A percentile compares a stretch with the other conserved stretches of the same genome.
Evolutionary conservation across 2,113 vertebrate genomes (phyloP).

Genomic region (Phrynocephalus versicolor): DNA sequence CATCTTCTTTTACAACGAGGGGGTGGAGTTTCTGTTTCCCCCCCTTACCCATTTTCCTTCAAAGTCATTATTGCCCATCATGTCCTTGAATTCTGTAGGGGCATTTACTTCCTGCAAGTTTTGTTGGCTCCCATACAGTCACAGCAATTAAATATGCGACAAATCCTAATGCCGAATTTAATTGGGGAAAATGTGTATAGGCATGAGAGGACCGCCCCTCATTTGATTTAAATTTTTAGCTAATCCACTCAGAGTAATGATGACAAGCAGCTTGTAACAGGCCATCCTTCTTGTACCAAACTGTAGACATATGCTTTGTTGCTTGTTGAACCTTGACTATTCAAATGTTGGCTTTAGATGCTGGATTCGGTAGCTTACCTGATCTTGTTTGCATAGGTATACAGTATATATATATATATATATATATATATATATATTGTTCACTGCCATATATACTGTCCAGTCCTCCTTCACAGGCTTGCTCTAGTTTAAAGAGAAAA

Average conservation of each 20-base stretch:
- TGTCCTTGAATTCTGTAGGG: conserved; percentile 16
- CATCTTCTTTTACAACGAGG: background rate
- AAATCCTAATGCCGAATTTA: conserved; percentile 12
- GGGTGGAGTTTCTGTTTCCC: background rate
- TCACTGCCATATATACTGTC: too few relatives aligned
- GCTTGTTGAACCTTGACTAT: background rate
- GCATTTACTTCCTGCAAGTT: conserved; percentile 18
- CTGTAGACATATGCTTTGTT: background rate
- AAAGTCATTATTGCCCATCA: conserved; percentile 19
- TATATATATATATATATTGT: too few relatives aligned
- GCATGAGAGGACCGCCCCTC: background rate
- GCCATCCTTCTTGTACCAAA: background rate
- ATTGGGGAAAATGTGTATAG: background rate
- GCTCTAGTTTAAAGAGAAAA: background rate
- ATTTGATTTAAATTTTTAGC: background rate
- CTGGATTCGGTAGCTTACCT: background rate
- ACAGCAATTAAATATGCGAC: conserved; percentile 1
- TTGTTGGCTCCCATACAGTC: conserved; percentile 19
- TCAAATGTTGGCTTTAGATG: background rate
- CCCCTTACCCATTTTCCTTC: conserved; percentile 36
- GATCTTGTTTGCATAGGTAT: background rate
- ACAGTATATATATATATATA: too few relatives aligned
- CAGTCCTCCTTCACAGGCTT: too few relatives aligned
- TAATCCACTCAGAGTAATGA: background rate
- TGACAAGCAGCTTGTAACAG: background rate